Percentiles rank a stretch among this genome's conserved stretches.
Conservation (phyloP, 2,113 vertebrate genomes). For the Esox niger region DNA sequence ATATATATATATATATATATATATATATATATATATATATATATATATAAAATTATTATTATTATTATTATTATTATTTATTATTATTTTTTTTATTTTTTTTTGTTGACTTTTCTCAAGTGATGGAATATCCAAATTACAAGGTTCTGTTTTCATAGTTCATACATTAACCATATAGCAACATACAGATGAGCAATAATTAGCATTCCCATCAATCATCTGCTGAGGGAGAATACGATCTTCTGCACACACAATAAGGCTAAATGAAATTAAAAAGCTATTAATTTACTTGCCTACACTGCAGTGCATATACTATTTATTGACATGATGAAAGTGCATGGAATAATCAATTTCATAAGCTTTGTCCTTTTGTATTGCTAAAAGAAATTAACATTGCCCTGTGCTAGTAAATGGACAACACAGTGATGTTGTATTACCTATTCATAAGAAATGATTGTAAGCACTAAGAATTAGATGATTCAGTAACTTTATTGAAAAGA, state of each 20-base stretch:
- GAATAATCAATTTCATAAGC: not conserved
- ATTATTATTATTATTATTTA: no score
- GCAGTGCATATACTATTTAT: no score
- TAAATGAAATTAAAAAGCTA: conserved; percentile 7
- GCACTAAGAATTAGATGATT: not conserved
- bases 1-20: no score
- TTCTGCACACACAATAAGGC: not conserved
- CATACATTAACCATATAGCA: not conserved
- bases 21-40: no score
- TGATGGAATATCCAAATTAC: not conserved
- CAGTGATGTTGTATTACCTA: not conserved
- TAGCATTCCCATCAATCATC: not conserved
- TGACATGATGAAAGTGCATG: no score
- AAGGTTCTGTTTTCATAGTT: not conserved
- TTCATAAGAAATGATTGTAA: not conserved
- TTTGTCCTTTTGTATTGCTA: not conserved
- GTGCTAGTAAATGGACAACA: not conserved
- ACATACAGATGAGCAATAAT: not conserved
- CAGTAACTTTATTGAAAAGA: not conserved
- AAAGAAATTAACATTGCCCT: not conserved
- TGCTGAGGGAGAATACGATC: not conserved
- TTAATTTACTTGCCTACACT: not conserved
- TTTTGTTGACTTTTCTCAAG: not conserved
- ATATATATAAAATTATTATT: no score
- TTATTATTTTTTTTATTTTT: no score